phyloP scores from a whole-genome alignment of 1,140 invertebrate genomes.

The Tyrophagus putrescentiae region DNA sequence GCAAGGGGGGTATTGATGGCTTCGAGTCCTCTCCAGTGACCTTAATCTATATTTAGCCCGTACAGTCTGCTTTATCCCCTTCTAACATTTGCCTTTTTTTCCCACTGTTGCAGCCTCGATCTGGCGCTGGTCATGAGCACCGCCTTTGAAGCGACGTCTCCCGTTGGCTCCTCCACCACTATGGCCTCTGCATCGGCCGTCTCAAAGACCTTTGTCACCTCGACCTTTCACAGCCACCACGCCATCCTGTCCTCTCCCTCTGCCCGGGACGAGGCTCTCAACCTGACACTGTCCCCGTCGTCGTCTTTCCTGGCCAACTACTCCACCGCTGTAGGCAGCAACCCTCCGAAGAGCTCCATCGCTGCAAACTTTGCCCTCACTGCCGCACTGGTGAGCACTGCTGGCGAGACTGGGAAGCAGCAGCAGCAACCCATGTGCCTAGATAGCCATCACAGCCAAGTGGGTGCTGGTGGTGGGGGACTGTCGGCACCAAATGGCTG shows the following conservation, averaged over 20 bases:
- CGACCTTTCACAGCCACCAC: neutral
- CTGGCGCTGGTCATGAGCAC: slow-evolving; percentile 5
- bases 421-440: neutral
- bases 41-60: too few relatives aligned
- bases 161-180: neutral
- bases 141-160: neutral
- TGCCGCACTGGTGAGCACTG: neutral
- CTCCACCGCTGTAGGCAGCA: neutral
- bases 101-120: neutral
- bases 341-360: neutral
- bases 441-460: neutral
- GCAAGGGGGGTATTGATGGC: too few relatives aligned
- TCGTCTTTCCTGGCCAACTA: neutral
- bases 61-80: too few relatives aligned
- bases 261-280: neutral
- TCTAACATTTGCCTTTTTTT: too few relatives aligned
- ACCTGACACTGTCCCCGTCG: neutral
- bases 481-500: too few relatives aligned
- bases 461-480: too few relatives aligned
- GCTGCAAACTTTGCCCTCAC: neutral
- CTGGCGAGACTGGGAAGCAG: neutral
- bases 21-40: too few relatives aligned
- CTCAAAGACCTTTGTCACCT: neutral
- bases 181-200: slow-evolving; percentile 8
- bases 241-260: neutral